These are phyloP conservation scores for Steatocranus sp. DNA, from an alignment of 2,797 vertebrate genomes.

Conservation along the genomic window DNA sequence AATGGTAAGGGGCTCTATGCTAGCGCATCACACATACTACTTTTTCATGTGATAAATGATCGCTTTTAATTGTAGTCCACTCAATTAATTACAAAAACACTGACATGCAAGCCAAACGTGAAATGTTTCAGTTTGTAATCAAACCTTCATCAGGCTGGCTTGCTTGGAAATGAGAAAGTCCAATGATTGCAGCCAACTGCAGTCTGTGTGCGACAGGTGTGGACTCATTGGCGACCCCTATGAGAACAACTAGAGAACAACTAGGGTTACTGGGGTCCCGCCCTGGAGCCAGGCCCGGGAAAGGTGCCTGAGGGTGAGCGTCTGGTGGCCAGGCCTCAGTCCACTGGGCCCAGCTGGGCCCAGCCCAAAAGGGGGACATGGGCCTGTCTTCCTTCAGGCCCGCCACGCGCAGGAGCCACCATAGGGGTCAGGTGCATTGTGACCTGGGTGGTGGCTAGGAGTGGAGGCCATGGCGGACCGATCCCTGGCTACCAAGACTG, in stretches of 20 bases:
- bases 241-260: background rate
- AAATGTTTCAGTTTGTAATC: background rate
- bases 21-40: background rate
- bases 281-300: background rate
- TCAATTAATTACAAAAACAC: background rate
- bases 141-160: background rate
- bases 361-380: background rate
- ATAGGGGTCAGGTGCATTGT: rapidly evolving
- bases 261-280: background rate
- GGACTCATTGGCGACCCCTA: background rate
- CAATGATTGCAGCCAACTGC: background rate
- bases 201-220: background rate
- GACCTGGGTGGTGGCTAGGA: rapidly evolving
- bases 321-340: background rate
- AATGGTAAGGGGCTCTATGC: background rate
- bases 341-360: rapidly evolving
- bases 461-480: too few relatives aligned
- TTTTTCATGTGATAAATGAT: background rate
- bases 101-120: background rate
- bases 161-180: background rate
- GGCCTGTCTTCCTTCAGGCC: background rate
- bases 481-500: background rate
- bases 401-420: background rate
- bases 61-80: background rate
- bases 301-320: too few relatives aligned